Evolutionary conservation across 2,888 invertebrate species (phyloP), one percentile per base, ranked within the genome.

Genomic region (Epinotia demarniana): DNA sequence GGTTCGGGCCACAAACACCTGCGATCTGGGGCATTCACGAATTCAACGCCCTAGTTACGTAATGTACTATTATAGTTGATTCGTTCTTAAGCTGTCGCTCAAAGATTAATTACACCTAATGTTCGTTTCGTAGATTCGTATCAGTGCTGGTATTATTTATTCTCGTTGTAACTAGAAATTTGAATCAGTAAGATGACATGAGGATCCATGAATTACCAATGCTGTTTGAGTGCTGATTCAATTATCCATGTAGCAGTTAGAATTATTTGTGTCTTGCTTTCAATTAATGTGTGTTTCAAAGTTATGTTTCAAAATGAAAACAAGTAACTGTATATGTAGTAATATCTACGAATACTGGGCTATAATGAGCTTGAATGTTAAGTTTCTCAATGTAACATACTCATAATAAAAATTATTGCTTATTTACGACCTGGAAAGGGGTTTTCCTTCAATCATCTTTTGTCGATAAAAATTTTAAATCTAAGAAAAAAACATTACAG

Each of bases 211-310:
- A 12, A 6, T 33, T 33, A 27, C 3, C 46, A 9, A 49, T 9
- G 3, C 8, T 12, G 23, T 2, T 33, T 6, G n/a, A 13, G 18
- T 57, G 8, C 19, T 69, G 60, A 58, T 69, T 60, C 58, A 60
- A 69, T 69, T 46, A 18, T 60, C 46, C 11, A 49, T n/a, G 43
- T 18, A 33, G 16, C 13, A 46, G 18, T 13, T 18, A 19, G 23
- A 69, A n/a, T 58, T 46, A 16, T 60, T 69, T 60, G 58, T 69
- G 58, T 60, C 60, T 69, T 69, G 58, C 23, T 46, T 53, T 53
- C n/a, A 49, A n/a, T 49, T 6, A 16, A 49, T 12, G 16, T 49
- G 16, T 27, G 3, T 27, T 27, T 27, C 2, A 33, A 0, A 33
- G 8, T 6, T 33, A 8, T 33, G 6, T 33, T 33, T 33, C 39